Evolutionary conservation across 2,888 invertebrate species (phyloP).

Genomic region (Acanthopleura granulata): DNA sequence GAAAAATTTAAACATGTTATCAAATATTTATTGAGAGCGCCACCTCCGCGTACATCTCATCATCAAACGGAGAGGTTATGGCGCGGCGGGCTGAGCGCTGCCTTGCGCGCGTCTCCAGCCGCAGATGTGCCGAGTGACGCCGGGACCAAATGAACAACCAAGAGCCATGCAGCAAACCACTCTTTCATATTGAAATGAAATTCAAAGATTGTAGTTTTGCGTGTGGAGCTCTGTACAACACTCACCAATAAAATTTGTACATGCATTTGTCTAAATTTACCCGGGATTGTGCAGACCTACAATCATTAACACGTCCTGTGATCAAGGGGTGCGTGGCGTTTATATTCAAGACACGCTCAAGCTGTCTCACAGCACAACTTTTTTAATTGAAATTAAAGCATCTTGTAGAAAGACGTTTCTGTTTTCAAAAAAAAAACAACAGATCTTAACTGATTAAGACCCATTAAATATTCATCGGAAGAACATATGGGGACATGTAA

Average conservation of each 20-base stretch:
- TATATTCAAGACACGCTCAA: no score
- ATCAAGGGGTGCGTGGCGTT: no score
- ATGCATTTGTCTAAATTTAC: conserved; percentile 4
- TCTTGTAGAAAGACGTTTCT: neutral
- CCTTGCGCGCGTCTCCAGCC: neutral
- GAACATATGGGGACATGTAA: no score
- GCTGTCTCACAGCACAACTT: neutral
- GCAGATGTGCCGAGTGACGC: conserved; percentile 3
- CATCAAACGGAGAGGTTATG: neutral
- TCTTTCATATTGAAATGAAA: neutral
- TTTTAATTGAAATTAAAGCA: conserved; percentile 9
- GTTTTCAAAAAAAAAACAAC: no score
- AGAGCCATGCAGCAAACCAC: neutral
- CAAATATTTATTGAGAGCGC: conserved; percentile 3
- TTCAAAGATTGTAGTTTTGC: neutral
- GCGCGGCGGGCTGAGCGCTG: neutral
- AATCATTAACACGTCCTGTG: no score
- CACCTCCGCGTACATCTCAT: neutral
- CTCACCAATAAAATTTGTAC: neutral
- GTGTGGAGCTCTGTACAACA: neutral
- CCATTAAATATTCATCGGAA: no score
- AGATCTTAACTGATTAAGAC: no score
- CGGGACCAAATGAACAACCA: neutral
- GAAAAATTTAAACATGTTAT: conserved; percentile 1
- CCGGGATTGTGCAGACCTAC: neutral